A percentile compares a stretch with the other conserved stretches of the same genome.
Evolutionary conservation across 2,113 vertebrate species (phyloP).

Genomic region (Manacus vitellinus): DNA sequence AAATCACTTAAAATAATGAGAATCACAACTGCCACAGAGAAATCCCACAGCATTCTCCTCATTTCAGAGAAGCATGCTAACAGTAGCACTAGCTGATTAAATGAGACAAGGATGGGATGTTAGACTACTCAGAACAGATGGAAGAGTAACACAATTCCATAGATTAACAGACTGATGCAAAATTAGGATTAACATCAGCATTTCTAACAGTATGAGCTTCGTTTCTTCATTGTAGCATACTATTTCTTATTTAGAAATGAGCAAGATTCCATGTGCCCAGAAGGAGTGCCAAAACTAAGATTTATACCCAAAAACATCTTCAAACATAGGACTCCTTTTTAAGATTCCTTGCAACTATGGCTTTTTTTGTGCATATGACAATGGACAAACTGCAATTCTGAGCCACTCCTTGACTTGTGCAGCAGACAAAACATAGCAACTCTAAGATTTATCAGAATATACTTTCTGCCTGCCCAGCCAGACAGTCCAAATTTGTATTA

Average conservation of each 20-base stretch:
- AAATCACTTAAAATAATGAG: not conserved
- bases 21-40: not conserved
- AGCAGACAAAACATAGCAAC: not conserved
- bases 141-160: not conserved
- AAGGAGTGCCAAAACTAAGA: not conserved
- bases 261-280: not conserved
- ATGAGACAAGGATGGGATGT: not conserved
- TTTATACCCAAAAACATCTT: not conserved
- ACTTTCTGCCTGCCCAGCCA: not conserved
- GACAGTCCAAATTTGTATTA: not conserved
- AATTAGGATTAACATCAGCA: not conserved
- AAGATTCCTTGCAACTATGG: not conserved
- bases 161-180: not conserved
- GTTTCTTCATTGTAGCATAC: not conserved
- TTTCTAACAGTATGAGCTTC: not conserved
- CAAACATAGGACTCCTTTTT: not conserved
- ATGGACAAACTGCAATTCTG: not conserved
- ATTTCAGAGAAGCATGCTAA: not conserved
- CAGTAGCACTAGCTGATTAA: not conserved
- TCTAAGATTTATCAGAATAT: not conserved
- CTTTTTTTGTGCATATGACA: not conserved
- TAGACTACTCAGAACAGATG: not conserved
- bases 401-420: not conserved
- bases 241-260: not conserved
- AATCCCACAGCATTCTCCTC: not conserved